phyloP scores from a whole-genome alignment of 2,113 vertebrate genomes.

The Brachyhypopomus gauderio region DNA sequence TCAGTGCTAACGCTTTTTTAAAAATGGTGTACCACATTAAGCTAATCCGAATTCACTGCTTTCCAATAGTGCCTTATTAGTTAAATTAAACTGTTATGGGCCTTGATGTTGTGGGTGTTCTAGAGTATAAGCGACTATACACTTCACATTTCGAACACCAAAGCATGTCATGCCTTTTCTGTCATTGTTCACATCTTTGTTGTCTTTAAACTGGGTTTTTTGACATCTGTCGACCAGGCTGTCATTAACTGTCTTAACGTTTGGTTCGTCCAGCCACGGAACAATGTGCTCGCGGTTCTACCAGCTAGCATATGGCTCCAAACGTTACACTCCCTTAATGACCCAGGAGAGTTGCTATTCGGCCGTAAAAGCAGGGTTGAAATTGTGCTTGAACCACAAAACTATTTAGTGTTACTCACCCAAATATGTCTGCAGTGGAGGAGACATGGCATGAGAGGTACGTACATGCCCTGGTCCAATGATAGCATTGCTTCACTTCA shows the following conservation, averaged over 20 bases:
- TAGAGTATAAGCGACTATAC: no score
- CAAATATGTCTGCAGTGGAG: conserved; percentile 48
- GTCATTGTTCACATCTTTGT: conserved; percentile 36
- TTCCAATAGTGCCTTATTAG: neutral
- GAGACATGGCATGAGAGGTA: conserved; percentile 16
- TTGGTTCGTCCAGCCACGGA: conserved; percentile 70
- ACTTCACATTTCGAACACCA: neutral
- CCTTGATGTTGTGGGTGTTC: neutral
- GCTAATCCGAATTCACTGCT: neutral
- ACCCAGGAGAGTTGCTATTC: conserved; percentile 69
- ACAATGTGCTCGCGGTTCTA: conserved; percentile 70
- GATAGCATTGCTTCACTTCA: neutral
- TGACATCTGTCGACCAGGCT: conserved; percentile 66
- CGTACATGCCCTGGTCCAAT: neutral
- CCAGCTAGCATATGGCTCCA: conserved; percentile 78
- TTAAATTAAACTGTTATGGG: neutral
- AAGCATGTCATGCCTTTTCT: neutral
- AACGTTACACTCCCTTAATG: conserved; percentile 76
- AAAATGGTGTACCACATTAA: neutral
- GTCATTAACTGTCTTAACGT: conserved; percentile 78
- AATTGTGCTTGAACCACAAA: conserved; percentile 42
- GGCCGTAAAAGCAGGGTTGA: conserved; percentile 60
- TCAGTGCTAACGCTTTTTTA: conserved; percentile 1
- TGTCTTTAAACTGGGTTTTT: conserved; percentile 52
- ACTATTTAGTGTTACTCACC: conserved; percentile 52